A percentile compares a stretch with the other conserved stretches of the same genome.
Conservation (phyloP, 2,113 vertebrate species). For the Tricholaema leucomelas region DNA sequence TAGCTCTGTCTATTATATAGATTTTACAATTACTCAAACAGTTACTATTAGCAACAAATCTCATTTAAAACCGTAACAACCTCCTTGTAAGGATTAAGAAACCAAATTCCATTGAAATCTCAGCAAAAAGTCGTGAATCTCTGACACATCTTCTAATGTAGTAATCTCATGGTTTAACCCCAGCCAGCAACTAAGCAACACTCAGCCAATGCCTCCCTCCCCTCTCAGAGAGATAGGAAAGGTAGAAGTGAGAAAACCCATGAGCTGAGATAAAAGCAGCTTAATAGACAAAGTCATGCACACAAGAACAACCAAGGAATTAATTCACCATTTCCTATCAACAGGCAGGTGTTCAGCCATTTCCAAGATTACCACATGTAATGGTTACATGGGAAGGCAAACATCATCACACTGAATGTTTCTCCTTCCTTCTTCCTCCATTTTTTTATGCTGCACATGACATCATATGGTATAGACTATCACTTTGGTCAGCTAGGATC, state of each 20-base stretch:
- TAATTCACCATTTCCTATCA: background rate
- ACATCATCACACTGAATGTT: background rate
- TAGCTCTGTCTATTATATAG: constrained; percentile 10
- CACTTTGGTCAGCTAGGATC: background rate
- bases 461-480: background rate
- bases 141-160: background rate
- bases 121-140: constrained; percentile 3
- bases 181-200: background rate
- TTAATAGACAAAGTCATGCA: background rate
- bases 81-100: constrained; percentile 6
- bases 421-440: background rate
- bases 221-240: background rate
- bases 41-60: constrained; percentile 38
- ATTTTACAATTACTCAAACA: constrained; percentile 46
- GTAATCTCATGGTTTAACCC: background rate
- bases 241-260: too few relatives aligned
- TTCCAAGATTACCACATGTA: background rate
- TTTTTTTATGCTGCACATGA: background rate
- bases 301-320: background rate
- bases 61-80: constrained; percentile 46
- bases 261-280: background rate
- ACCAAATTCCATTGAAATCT: constrained; percentile 30
- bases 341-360: background rate
- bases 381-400: background rate
- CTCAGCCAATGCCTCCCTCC: background rate